Conservation (phyloP, 92 coral and sea anemone species). For the Siderastrea siderea region DNA sequence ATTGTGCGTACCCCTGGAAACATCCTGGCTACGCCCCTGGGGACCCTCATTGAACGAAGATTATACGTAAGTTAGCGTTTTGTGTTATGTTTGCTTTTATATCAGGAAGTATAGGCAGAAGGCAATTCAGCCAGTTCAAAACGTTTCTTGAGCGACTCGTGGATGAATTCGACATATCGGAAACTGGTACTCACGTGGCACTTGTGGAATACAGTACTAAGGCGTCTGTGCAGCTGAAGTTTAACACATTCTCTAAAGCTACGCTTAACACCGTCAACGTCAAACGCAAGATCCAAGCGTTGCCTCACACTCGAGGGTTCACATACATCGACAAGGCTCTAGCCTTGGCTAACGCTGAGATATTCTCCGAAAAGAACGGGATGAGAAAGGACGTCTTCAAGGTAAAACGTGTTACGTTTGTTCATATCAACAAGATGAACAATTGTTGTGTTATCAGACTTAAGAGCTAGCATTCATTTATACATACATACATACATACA, state of each 20-base stretch:
- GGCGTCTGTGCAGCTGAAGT: conserved; percentile 36
- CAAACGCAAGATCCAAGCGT: conserved; percentile 7
- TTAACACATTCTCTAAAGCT: conserved; percentile 9
- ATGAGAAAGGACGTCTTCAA: conserved; percentile 58
- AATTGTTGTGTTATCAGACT: no score
- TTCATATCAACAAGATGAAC: no score
- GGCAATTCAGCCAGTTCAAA: conserved; percentile 16
- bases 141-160: conserved; percentile 8
- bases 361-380: conserved; percentile 44
- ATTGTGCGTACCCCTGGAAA: no score
- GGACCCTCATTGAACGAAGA: no score
- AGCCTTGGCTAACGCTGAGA: conserved; percentile 3
- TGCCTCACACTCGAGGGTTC: conserved; percentile 50
- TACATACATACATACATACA: no score
- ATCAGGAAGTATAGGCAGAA: conserved; percentile 29
- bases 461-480: no score
- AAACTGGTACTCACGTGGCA: conserved; percentile 57
- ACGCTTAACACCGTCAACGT: conserved; percentile 22
- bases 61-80: no score
- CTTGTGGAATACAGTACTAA: conserved; percentile 56
- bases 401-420: conserved; percentile 20
- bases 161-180: conserved; percentile 35
- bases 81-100: background rate
- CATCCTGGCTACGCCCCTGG: no score
- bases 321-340: conserved; percentile 67